phyloP scores from a whole-genome alignment of 1,140 invertebrate genomes.

The Leptopilina clavipes region DNA sequence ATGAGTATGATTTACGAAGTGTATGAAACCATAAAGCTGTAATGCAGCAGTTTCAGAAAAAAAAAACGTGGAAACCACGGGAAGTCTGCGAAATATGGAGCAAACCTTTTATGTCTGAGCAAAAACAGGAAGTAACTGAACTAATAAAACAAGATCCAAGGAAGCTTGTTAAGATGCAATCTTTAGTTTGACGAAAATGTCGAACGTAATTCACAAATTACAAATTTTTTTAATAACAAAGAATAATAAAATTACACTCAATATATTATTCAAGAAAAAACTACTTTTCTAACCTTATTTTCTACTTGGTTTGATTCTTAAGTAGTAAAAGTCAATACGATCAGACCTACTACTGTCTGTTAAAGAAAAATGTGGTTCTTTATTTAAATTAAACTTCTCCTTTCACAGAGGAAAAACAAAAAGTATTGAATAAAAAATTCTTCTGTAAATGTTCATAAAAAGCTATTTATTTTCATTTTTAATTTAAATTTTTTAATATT shows the following conservation, averaged over 20 bases:
- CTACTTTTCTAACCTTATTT: not conserved
- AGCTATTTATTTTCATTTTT: no score
- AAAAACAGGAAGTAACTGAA: constrained; percentile 5
- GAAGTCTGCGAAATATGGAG: constrained; percentile 19
- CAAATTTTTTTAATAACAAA: not conserved
- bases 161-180: not conserved
- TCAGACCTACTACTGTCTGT: not conserved
- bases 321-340: constrained; percentile 14
- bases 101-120: constrained; percentile 2
- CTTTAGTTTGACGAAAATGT: not conserved
- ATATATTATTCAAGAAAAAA: no score
- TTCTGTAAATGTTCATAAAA: no score
- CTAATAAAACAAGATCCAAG: not conserved
- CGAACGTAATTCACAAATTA: not conserved
- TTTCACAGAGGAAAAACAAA: no score
- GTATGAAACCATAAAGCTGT: constrained; percentile 6
- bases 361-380: not conserved
- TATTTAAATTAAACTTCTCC: not conserved
- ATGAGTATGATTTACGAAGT: constrained; percentile 15
- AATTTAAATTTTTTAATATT: no score
- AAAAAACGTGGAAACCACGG: constrained; percentile 2
- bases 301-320: not conserved
- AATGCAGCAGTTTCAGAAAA: not conserved
- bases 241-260: no score
- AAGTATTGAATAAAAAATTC: no score